Evolutionary conservation across 2,113 vertebrate species (phyloP).

Genomic region (Rostratula benghalensis): DNA sequence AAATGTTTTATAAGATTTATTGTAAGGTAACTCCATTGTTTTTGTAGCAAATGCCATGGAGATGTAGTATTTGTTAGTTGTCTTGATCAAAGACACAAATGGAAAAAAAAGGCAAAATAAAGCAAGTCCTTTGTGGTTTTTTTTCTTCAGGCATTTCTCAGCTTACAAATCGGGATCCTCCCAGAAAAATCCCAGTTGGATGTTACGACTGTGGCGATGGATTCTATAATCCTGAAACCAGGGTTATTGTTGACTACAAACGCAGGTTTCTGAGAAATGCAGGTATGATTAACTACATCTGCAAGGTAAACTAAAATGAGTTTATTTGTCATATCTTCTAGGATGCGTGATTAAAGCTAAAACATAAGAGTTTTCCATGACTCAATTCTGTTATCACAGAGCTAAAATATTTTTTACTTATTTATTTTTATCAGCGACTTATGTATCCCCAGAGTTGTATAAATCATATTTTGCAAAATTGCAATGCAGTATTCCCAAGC

Average conservation of each 20-base stretch:
- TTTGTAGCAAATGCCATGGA: not conserved
- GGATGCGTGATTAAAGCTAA: not conserved
- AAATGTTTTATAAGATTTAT: not conserved
- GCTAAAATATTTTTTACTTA: not conserved
- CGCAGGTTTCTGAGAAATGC: slow-evolving; percentile 85
- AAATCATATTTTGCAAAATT: slow-evolving; percentile 1
- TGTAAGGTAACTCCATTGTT: not conserved
- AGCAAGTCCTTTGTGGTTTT: not conserved
- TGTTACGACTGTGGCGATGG: slow-evolving; percentile 93
- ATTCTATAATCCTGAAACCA: slow-evolving; percentile 87
- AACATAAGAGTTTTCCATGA: not conserved
- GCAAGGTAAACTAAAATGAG: not conserved
- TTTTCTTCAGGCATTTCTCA: slow-evolving; percentile 83
- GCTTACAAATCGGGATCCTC: slow-evolving; percentile 83
- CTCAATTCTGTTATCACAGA: not conserved
- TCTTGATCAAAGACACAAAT: not conserved
- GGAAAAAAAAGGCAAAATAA: not conserved
- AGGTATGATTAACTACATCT: slow-evolving; percentile 75
- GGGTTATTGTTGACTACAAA: slow-evolving; percentile 80
- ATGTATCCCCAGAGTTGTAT: not conserved
- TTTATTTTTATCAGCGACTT: not conserved
- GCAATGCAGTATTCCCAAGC: slow-evolving; percentile 16
- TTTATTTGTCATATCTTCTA: not conserved
- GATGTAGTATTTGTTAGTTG: not conserved
- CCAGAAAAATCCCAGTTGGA: slow-evolving; percentile 80